These are phyloP conservation scores for Eulemur albifrons DNA, from an alignment of 2,797 vertebrate genomes.

Conservation along the genomic window DNA sequence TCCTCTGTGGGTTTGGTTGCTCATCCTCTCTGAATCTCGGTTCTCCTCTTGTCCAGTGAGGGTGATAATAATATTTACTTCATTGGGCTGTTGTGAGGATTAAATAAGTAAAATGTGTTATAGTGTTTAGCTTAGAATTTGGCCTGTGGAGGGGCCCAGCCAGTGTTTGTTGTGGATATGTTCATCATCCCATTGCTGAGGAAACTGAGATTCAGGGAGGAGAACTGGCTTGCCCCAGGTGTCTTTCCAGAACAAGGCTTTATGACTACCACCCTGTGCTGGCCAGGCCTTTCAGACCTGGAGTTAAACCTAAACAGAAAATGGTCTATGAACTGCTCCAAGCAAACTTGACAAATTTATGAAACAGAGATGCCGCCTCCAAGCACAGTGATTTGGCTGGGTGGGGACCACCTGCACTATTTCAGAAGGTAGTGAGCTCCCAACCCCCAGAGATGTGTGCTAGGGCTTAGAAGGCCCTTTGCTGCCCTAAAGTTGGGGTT, in stretches of 20 bases:
- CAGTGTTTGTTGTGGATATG: neutral
- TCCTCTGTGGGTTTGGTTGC: neutral
- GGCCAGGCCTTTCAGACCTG: neutral
- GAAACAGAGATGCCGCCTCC: neutral
- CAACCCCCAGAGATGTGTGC: neutral
- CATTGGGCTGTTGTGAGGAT: neutral
- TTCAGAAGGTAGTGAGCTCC: neutral
- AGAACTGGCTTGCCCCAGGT: neutral
- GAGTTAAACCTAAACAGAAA: neutral
- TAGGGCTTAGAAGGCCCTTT: neutral
- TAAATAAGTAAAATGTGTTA: neutral
- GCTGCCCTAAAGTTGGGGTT: neutral
- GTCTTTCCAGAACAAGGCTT: neutral
- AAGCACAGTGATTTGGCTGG: neutral
- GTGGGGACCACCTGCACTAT: neutral
- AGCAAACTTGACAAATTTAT: neutral
- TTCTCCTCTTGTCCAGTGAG: neutral
- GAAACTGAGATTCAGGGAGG: neutral
- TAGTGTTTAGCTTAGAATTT: neutral
- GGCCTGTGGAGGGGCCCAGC: neutral
- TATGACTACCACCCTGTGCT: neutral
- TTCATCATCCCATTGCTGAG: neutral
- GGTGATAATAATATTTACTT: neutral
- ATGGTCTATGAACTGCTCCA: neutral
- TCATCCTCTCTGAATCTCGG: neutral